Evolutionary conservation across 2,113 vertebrate genomes (phyloP).

Genomic region (Chaetops frenatus): DNA sequence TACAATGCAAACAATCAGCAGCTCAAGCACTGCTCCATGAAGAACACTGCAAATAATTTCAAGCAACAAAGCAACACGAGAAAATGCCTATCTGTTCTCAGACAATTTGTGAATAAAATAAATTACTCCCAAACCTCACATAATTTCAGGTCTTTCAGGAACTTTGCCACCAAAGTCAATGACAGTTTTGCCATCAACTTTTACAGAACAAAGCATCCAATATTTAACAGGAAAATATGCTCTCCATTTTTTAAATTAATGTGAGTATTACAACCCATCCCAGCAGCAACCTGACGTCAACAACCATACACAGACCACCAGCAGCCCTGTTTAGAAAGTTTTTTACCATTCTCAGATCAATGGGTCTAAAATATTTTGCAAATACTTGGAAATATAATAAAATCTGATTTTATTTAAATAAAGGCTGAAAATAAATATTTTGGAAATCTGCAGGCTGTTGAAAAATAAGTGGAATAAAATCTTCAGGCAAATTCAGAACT

Average conservation of each 20-base stretch:
- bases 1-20: constrained; percentile 52
- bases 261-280: not conserved
- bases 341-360: not conserved
- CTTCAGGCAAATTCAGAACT: not conserved
- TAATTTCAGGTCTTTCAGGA: constrained; percentile 39
- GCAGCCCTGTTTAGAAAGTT: not conserved
- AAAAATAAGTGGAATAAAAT: not conserved
- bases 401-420: not conserved
- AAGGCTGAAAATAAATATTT: not conserved
- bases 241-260: not conserved
- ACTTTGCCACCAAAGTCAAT: constrained; percentile 34
- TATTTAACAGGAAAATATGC: not conserved
- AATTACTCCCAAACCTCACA: constrained; percentile 38
- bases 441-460: not conserved
- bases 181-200: constrained; percentile 29
- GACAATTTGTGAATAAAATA: constrained; percentile 43
- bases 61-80: constrained; percentile 40
- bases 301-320: not conserved
- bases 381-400: not conserved
- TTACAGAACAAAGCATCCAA: not conserved
- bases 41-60: constrained; percentile 55
- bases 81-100: constrained; percentile 49
- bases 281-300: not conserved
- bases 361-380: not conserved
- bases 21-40: constrained; percentile 40